Percentiles rank a stretch among this genome's conserved stretches.
phyloP scores from a whole-genome alignment of 2,113 vertebrate genomes.

The Heliornis fulica region DNA sequence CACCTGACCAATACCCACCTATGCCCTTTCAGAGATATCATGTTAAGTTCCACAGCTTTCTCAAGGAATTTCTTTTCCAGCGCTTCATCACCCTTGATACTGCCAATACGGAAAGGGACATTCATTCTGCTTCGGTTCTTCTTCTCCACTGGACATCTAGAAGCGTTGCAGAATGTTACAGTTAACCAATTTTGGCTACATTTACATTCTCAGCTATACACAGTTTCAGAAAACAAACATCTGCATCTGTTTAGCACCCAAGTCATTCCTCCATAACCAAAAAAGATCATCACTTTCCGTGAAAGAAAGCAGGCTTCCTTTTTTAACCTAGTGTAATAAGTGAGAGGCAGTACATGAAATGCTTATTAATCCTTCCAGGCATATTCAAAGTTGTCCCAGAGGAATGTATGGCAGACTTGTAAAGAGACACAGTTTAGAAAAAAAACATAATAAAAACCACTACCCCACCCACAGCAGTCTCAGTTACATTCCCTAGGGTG shows the following conservation, averaged over 20 bases:
- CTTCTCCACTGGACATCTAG: conserved; percentile 84
- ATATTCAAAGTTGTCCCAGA: background rate
- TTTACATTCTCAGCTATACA: background rate
- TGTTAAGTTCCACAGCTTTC: conserved; percentile 84
- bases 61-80: conserved; percentile 90
- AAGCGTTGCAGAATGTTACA: background rate
- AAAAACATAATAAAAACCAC: background rate
- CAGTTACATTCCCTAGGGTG: background rate
- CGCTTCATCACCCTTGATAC: conserved; percentile 79
- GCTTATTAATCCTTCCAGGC: background rate
- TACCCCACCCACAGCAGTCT: background rate
- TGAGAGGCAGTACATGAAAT: background rate
- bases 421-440: background rate
- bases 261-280: background rate
- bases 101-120: conserved; percentile 87
- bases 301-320: background rate
- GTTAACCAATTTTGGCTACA: background rate
- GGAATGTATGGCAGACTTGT: accelerated
- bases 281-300: background rate
- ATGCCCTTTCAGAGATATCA: conserved; percentile 95
- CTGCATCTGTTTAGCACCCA: background rate
- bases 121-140: conserved; percentile 90
- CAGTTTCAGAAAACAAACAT: background rate
- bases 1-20: conserved; percentile 65
- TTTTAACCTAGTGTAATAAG: background rate